These are phyloP conservation scores for Nothoprocta pentlandii DNA, from an alignment of 2,113 vertebrate genomes.

Conservation along the genomic window DNA sequence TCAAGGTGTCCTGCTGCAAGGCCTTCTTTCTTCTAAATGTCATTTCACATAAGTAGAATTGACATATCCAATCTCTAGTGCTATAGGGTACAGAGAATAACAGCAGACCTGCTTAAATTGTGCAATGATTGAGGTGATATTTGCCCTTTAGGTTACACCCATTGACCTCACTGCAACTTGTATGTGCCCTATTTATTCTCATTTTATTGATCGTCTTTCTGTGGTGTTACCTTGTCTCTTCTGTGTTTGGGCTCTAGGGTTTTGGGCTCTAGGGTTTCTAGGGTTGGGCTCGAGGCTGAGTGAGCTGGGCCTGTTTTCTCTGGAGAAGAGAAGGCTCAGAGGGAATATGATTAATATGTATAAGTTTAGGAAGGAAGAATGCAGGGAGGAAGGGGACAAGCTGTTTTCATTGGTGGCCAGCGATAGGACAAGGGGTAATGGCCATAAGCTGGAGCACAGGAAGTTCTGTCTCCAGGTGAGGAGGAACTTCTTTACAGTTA, in stretches of 20 bases:
- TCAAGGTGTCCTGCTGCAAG: not conserved
- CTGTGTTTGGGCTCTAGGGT: not conserved
- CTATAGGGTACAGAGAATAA: not conserved
- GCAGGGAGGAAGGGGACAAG: too few relatives aligned
- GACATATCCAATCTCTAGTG: not conserved
- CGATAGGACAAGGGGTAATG: too few relatives aligned
- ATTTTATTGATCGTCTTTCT: not conserved
- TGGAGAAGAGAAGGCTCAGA: too few relatives aligned
- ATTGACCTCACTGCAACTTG: not conserved
- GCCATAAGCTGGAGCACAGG: too few relatives aligned
- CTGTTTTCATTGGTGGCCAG: too few relatives aligned
- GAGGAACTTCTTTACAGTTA: too few relatives aligned
- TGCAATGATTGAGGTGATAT: not conserved
- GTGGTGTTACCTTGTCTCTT: not conserved
- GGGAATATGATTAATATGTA: too few relatives aligned
- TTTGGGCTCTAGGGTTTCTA: not conserved
- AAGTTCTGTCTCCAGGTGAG: too few relatives aligned
- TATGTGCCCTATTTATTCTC: not conserved
- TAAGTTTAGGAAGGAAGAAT: too few relatives aligned
- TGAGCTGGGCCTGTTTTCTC: too few relatives aligned
- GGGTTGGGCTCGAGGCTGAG: too few relatives aligned
- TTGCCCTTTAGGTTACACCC: not conserved
- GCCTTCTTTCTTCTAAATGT: not conserved
- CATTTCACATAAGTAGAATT: not conserved
- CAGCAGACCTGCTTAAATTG: not conserved